Evolutionary conservation across 2,797 vertebrate genomes (phyloP), one percentile per base, ranked within the genome.

Genomic region (Poecilia velifera): DNA sequence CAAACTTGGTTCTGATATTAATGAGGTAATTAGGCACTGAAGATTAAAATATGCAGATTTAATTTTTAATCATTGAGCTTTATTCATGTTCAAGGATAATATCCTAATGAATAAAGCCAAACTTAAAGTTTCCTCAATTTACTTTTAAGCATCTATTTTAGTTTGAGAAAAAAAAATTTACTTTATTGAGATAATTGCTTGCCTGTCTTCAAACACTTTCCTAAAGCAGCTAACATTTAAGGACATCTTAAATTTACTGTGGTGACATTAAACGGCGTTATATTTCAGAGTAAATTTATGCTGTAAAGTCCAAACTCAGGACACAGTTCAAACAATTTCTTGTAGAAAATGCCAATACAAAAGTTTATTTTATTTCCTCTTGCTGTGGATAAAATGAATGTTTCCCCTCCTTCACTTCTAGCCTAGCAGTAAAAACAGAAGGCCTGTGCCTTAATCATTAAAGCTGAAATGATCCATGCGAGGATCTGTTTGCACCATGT

Each of bases 1-100:
- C 79, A 66, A 66, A 39, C 76, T 55, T 73, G 20, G 68, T 46
- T 78, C 28, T 45, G 22, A 76, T 41, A 73, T 45, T 73, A 68
- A 39, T 13, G 22, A 45, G 3, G 1, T 28, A 28, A 45, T 45
- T 31, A n/a, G 68, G 6, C 2, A 28, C 39, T 28, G n/a, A 45
- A n/a, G 25, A 71, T 45, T 43, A n/a, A 45, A 71, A 71, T 70
- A 45, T n/a, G 68, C 43, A 43, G 39, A 71, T 45, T 43, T 16
- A 2, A 43, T 45, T n/a, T 43, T 28, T 45, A 71, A n/a, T 71
- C 10, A 71, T n/a, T 13, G 9, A 43, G 22, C 25, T 71, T 45
- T 14, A n/a, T 45, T 45, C 41, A 71, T 28, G 12, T n/a, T 71
- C 8, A 45, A 28, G 22, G 41, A 6, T 45, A 16, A n/a, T 70